Evolutionary conservation across 2,113 vertebrate genomes (phyloP).

Genomic region (Rhynchopsitta pachyrhyncha): DNA sequence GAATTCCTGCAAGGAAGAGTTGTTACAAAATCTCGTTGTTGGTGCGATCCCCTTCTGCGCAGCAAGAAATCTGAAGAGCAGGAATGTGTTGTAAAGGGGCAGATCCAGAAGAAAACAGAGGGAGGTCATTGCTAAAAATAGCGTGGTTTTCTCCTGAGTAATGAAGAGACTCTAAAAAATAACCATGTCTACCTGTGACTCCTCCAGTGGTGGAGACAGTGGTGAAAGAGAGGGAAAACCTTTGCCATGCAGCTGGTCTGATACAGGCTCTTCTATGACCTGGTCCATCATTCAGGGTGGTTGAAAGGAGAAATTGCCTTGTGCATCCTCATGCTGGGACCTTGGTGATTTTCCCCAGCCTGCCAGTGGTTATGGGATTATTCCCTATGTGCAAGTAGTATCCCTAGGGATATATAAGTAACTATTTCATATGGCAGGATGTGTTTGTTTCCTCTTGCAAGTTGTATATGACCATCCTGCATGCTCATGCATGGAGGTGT

Average conservation of each 20-base stretch:
- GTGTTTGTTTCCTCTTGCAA: neutral
- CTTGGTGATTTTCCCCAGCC: neutral
- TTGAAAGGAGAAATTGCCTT: neutral
- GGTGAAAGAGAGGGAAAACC: neutral
- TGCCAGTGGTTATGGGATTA: neutral
- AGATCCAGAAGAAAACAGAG: neutral
- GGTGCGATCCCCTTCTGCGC: neutral
- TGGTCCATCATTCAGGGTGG: rapidly evolving
- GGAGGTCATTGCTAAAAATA: neutral
- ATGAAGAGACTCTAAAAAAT: neutral
- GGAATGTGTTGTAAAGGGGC: neutral
- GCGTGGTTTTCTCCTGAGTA: neutral
- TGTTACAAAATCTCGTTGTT: neutral
- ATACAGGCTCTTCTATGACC: neutral
- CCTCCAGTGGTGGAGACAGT: neutral
- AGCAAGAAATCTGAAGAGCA: neutral
- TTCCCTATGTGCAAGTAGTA: neutral
- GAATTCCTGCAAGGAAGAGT: neutral
- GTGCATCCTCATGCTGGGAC: rapidly evolving
- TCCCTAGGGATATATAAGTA: neutral
- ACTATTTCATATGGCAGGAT: neutral
- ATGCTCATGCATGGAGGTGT: neutral
- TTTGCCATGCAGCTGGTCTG: neutral
- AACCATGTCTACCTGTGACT: neutral
- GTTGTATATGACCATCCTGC: neutral